A percentile compares a stretch with the other conserved stretches of the same genome.
Evolutionary conservation across 2,113 vertebrate genomes (phyloP).

Genomic region (Rattus rattus): DNA sequence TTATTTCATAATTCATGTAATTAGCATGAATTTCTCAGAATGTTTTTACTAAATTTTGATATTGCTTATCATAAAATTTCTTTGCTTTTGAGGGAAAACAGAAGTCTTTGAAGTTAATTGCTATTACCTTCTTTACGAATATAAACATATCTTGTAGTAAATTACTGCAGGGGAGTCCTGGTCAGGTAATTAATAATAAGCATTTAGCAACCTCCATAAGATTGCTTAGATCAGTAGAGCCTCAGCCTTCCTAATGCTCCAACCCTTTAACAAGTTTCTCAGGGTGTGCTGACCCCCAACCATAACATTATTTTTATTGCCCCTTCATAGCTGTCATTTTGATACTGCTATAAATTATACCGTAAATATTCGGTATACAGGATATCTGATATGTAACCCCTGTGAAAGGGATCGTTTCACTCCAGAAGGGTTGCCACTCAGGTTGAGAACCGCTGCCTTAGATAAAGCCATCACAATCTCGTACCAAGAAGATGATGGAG

Average conservation of each 20-base stretch:
- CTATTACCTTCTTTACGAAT: neutral
- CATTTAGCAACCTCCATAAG: conserved; percentile 24
- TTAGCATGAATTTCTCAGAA: conserved; percentile 46
- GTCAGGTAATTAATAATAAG: conserved; percentile 43
- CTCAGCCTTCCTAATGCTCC: neutral
- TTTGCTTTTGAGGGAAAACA: conserved; percentile 31
- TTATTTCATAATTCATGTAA: conserved; percentile 16
- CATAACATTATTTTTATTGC: neutral
- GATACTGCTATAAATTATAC: neutral
- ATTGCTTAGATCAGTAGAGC: neutral
- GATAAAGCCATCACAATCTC: conserved; percentile 26
- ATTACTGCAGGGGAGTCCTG: conserved; percentile 32
- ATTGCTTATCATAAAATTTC: conserved; percentile 18
- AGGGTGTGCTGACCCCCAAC: neutral
- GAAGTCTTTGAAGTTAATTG: conserved; percentile 49
- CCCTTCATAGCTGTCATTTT: neutral
- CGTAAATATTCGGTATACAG: neutral
- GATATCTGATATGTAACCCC: neutral
- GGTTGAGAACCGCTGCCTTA: neutral
- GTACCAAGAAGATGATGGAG: neutral
- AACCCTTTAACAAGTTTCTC: neutral
- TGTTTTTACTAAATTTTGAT: conserved; percentile 60
- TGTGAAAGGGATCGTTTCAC: neutral
- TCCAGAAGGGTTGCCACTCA: neutral
- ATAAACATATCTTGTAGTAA: neutral